These are phyloP conservation scores for Fragum sueziense DNA, from an alignment of 2,888 invertebrate genomes.

Conservation along the genomic window DNA sequence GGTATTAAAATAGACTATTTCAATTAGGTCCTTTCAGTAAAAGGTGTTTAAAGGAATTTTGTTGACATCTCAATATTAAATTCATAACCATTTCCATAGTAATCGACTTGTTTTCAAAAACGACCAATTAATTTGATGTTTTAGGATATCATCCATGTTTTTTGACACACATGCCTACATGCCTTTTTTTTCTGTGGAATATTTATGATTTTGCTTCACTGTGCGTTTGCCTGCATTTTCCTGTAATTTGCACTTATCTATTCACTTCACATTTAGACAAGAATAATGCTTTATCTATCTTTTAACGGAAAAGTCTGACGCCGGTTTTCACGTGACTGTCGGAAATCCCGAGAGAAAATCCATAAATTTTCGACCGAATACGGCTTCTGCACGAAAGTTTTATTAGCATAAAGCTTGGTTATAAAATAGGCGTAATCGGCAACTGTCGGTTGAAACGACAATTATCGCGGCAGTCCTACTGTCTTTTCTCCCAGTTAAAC, in stretches of 20 bases:
- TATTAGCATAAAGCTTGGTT: neutral
- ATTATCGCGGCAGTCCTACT: neutral
- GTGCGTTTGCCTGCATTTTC: neutral
- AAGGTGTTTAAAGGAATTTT: too few relatives aligned
- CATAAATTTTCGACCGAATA: slow-evolving; percentile 12
- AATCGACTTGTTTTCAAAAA: too few relatives aligned
- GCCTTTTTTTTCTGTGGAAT: too few relatives aligned
- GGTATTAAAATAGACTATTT: too few relatives aligned
- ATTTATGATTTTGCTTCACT: too few relatives aligned
- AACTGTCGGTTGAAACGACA: neutral
- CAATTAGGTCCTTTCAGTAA: too few relatives aligned
- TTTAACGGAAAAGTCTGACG: neutral
- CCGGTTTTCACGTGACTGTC: neutral
- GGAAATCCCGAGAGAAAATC: slow-evolving; percentile 7
- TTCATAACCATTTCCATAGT: too few relatives aligned
- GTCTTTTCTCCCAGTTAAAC: neutral
- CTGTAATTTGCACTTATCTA: neutral
- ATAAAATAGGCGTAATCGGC: slow-evolving; percentile 13
- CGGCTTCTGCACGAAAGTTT: neutral
- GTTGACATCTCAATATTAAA: too few relatives aligned
- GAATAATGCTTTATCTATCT: neutral
- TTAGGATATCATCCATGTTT: too few relatives aligned
- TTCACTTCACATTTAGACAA: too few relatives aligned
- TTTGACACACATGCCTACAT: too few relatives aligned
- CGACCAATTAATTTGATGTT: too few relatives aligned